phyloP scores from a whole-genome alignment of 2,113 vertebrate species.

The Scomber japonicus region DNA sequence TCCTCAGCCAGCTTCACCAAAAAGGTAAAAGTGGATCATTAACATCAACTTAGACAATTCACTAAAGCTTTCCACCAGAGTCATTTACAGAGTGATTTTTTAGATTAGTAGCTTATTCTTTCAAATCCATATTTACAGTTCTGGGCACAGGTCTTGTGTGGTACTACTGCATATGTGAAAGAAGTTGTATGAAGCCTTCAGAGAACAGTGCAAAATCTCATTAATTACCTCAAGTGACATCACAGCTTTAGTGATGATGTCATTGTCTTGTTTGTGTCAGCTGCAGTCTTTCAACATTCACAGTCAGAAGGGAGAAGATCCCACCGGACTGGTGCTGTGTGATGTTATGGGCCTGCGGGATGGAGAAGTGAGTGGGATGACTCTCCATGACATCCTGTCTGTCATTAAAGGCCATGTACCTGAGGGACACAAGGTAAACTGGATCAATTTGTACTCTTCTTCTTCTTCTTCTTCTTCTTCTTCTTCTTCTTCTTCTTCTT shows the following conservation, averaged over 20 bases:
- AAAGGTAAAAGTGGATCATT: conserved; percentile 70
- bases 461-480: too few relatives aligned
- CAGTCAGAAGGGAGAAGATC: conserved; percentile 8
- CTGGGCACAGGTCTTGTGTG: too few relatives aligned
- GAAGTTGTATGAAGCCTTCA: too few relatives aligned
- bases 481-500: too few relatives aligned
- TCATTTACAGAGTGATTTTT: too few relatives aligned
- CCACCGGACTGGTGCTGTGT: conserved; percentile 70
- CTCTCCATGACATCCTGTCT: conserved; percentile 78
- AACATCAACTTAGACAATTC: background rate
- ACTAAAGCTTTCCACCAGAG: too few relatives aligned
- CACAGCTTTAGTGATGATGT: background rate
- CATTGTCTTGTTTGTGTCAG: conserved; percentile 44
- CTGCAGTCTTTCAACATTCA: conserved; percentile 77
- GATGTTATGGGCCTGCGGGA: conserved; percentile 78
- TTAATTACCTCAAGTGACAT: too few relatives aligned
- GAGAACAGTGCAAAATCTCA: too few relatives aligned
- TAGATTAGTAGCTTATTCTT: too few relatives aligned
- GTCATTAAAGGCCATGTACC: conserved; percentile 80
- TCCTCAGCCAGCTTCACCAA: conserved; percentile 79
- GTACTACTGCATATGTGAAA: too few relatives aligned
- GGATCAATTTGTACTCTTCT: background rate
- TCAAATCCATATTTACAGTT: too few relatives aligned
- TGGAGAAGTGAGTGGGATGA: conserved; percentile 63
- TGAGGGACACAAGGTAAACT: conserved; percentile 79